A percentile compares a stretch with the other conserved stretches of the same genome.
These are phyloP conservation scores for Cynocephalus volans DNA, from an alignment of 2,113 vertebrate species.

Conservation along the genomic window DNA sequence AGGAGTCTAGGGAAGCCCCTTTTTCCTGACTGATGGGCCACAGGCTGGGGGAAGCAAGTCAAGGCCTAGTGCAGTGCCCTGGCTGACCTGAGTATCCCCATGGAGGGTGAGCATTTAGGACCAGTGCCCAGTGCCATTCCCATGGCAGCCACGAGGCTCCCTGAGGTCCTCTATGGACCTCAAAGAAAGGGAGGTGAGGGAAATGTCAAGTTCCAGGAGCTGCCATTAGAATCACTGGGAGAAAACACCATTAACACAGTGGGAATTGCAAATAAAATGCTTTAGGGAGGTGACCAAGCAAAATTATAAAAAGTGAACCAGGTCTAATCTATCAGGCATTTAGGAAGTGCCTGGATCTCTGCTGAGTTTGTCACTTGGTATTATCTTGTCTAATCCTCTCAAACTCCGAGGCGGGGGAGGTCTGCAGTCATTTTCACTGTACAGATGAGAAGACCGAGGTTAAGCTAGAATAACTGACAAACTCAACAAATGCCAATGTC, in stretches of 20 bases:
- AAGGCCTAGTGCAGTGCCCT: not conserved
- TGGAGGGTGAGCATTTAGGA: not conserved
- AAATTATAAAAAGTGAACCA: not conserved
- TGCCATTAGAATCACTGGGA: not conserved
- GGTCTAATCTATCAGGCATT: not conserved
- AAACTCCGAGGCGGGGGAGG: not conserved
- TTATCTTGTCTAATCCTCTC: not conserved
- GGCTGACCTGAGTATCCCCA: not conserved
- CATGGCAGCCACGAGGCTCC: not conserved
- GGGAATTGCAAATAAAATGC: not conserved
- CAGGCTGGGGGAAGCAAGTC: not conserved
- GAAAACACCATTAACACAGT: not conserved
- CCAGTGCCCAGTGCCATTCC: not conserved
- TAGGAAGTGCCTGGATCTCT: not conserved
- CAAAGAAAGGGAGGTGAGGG: not conserved
- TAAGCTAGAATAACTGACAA: not conserved
- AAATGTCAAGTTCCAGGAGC: slow-evolving; percentile 5
- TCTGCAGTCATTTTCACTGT: not conserved
- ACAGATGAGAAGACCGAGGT: slow-evolving; percentile 15
- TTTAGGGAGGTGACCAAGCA: not conserved
- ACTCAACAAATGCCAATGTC: not conserved
- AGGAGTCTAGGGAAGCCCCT: not conserved
- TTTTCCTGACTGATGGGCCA: not conserved
- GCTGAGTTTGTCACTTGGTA: not conserved
- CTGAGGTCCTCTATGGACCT: not conserved